Conservation (phyloP, 2,888 invertebrate species). For the Spodoptera picta region DNA sequence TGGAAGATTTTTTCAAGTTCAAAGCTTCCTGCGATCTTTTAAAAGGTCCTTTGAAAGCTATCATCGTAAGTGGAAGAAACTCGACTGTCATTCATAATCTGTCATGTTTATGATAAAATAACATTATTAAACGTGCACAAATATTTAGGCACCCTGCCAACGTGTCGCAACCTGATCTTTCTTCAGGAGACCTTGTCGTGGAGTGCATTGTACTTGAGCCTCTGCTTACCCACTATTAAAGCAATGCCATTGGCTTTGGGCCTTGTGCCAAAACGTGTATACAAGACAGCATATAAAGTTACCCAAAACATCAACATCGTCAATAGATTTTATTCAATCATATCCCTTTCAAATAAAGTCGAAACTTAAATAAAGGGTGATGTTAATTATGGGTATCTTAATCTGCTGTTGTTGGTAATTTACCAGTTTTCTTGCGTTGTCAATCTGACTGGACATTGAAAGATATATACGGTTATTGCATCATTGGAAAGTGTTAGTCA, state of each 20-base stretch:
- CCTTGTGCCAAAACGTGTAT: constrained; percentile 42
- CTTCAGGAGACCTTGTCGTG: constrained; percentile 49
- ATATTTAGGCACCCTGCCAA: constrained; percentile 50
- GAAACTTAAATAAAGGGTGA: too few relatives aligned
- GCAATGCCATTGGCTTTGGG: constrained; percentile 37
- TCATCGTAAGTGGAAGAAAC: not conserved
- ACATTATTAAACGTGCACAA: constrained; percentile 28
- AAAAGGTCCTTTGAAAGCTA: not conserved
- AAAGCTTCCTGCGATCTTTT: too few relatives aligned
- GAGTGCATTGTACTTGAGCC: constrained; percentile 58
- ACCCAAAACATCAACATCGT: too few relatives aligned
- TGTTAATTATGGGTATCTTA: too few relatives aligned
- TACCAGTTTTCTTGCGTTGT: constrained; percentile 31
- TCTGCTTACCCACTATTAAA: constrained; percentile 45
- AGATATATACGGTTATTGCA: constrained; percentile 44
- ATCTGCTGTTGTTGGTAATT: constrained; percentile 2
- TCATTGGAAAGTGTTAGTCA: constrained; percentile 39
- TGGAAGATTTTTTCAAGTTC: too few relatives aligned
- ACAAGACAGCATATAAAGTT: too few relatives aligned
- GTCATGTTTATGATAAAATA: constrained; percentile 22
- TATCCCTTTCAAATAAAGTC: too few relatives aligned
- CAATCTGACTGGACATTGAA: constrained; percentile 16
- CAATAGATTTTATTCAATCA: too few relatives aligned
- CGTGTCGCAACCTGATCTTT: constrained; percentile 50
- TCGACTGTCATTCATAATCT: constrained; percentile 1